A percentile compares a stretch with the other conserved stretches of the same genome.
These are phyloP conservation scores for Oreonectes daqikongensis DNA, from an alignment of 2,797 vertebrate genomes.

Conservation along the genomic window DNA sequence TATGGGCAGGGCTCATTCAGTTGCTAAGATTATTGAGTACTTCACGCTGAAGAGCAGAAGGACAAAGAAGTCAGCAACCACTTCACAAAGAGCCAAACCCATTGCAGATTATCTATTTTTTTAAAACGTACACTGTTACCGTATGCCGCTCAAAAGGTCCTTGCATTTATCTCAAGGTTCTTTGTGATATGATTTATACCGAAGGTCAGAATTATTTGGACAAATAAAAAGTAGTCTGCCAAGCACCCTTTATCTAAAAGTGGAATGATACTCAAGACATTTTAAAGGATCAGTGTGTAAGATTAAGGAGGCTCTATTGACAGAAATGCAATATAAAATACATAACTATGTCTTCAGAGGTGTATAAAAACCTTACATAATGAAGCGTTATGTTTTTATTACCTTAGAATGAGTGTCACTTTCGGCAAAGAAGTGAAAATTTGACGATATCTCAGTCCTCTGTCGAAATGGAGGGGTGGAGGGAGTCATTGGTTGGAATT, in stretches of 20 bases:
- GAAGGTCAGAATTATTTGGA: neutral
- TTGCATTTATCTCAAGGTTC: neutral
- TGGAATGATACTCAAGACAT: neutral
- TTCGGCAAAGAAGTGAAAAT: no score
- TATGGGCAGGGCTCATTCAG: conserved; percentile 47
- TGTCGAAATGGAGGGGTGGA: no score
- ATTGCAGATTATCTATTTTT: neutral
- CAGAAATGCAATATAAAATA: no score
- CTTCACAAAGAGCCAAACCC: conserved; percentile 9
- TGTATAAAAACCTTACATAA: no score
- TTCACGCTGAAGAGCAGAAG: conserved; percentile 4
- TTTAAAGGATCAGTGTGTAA: no score
- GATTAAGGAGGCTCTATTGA: no score
- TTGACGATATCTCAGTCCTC: no score
- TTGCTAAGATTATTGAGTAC: conserved; percentile 24
- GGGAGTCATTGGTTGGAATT: no score
- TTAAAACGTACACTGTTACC: neutral
- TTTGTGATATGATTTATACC: neutral
- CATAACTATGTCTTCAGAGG: no score
- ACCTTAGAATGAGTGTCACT: no score
- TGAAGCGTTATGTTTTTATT: no score
- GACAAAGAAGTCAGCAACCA: neutral
- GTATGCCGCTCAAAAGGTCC: no score
- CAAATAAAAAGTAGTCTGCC: neutral
- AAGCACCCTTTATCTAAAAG: neutral